Conservation (phyloP, 2,888 invertebrate genomes). For the Tricholauxania praeusta region DNA sequence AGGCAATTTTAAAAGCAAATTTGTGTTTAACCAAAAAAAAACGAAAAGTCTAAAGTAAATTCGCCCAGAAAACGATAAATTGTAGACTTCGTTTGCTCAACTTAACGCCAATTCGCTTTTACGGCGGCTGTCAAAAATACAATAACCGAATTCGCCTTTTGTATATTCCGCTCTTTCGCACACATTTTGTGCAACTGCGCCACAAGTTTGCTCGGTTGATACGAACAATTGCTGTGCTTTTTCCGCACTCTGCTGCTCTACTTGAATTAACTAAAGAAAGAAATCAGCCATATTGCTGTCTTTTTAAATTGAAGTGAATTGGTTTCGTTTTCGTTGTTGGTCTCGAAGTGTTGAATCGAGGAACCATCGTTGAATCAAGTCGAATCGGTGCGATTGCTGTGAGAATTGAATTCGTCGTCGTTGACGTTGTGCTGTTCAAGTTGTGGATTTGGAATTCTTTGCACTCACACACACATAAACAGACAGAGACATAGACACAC, state of each 20-base stretch:
- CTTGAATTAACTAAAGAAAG: conserved; percentile 18
- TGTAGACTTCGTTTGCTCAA: conserved; percentile 4
- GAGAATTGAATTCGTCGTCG: conserved; percentile 52
- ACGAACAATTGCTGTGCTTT: conserved; percentile 12
- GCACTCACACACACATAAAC: conserved; percentile 32
- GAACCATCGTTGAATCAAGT: conserved; percentile 45
- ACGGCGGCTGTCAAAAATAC: conserved; percentile 42
- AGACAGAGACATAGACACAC: conserved; percentile 34
- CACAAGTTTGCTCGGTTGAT: background rate
- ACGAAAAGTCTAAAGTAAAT: conserved; percentile 18
- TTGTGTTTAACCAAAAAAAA: conserved; percentile 22
- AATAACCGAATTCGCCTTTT: background rate
- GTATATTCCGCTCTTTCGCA: conserved; percentile 22
- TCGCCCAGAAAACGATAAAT: conserved; percentile 22
- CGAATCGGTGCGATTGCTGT: conserved; percentile 52
- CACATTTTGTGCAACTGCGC: conserved; percentile 14
- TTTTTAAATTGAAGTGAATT: conserved; percentile 27
- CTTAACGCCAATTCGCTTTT: conserved; percentile 27
- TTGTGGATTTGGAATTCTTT: conserved; percentile 36
- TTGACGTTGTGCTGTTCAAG: conserved; percentile 28
- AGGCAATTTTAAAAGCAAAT: conserved; percentile 13
- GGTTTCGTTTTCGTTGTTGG: conserved; percentile 40
- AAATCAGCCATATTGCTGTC: conserved; percentile 23
- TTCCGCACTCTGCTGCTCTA: conserved; percentile 17
- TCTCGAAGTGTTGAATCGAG: conserved; percentile 29